Evolutionary conservation across 2,113 vertebrate genomes (phyloP), one percentile per base, ranked within the genome.

Genomic region (Paralichthys olivaceus): DNA sequence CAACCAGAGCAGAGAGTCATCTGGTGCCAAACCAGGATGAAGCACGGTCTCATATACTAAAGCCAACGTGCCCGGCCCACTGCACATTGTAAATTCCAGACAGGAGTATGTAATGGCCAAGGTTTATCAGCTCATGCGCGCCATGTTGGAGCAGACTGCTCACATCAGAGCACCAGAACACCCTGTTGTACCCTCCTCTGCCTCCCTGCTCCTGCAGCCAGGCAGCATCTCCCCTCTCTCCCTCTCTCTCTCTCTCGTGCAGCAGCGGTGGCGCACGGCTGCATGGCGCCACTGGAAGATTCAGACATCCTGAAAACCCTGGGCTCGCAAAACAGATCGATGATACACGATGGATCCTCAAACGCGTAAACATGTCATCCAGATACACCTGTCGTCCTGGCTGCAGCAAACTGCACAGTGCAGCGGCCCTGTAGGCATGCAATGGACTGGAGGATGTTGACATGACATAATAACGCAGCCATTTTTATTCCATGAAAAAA

Each of bases 71-170:
- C 67, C 67, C 43, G 54, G 34, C 71, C 74, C 69, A 40, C 29
- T 66, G 80, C 81, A 81, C 58, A 80, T 55, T 1, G 75, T 64
- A 74, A 85, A 92, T 92, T 89, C 91, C 89, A 90, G 75, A 81
- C 87, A 76, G 72, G 72, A 88, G 85, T 88, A 87, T 90, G 91
- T 91, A 75, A 92, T 88, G 77, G 84, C 82, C 80, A 56, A 69
- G 79, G 64, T 55, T 86, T 80, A 87, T 85, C 75, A 84, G 85
- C 88, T 88, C 88, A 71, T 47, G 86, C 64, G 88, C 91, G 92
- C 92, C 92, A 93, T 93, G 83, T 92, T 93, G 87, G 86, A 91
- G 84, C 86, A 78, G 78, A 58, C 83, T 56, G 86, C 89, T 89
- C 89, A 79, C 86, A 90, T 92, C 91, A 87, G 89, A 91, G 83